Conservation (phyloP, 2,797 vertebrate species). For the Apodemus agrarius region DNA sequence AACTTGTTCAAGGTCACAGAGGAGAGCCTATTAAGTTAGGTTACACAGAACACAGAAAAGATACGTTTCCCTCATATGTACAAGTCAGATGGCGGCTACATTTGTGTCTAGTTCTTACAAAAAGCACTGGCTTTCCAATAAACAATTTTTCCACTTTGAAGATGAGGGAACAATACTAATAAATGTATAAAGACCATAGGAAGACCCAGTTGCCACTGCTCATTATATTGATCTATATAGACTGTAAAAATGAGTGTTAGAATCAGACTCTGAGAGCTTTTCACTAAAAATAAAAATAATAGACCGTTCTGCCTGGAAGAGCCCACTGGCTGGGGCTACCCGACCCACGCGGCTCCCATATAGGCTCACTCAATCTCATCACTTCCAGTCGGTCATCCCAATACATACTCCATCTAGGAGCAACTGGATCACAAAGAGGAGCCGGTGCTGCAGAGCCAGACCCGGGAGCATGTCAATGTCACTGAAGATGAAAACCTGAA, state of each 20-base stretch:
- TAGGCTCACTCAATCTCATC: background rate
- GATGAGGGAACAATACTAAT: background rate
- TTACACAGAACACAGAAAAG: background rate
- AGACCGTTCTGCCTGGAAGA: background rate
- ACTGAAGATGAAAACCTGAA: background rate
- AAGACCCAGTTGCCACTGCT: background rate
- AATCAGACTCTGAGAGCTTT: background rate
- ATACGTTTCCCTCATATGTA: background rate
- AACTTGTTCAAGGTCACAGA: constrained; percentile 30
- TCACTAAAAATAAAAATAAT: constrained; percentile 33
- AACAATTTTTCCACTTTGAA: constrained; percentile 6
- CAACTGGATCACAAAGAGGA: background rate
- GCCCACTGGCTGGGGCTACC: background rate
- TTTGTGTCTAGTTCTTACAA: constrained; percentile 32
- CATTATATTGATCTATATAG: background rate
- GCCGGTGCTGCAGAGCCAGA: background rate
- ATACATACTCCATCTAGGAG: background rate
- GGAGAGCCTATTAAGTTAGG: constrained; percentile 6
- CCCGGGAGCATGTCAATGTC: background rate
- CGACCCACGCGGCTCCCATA: background rate
- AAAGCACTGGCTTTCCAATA: constrained; percentile 11
- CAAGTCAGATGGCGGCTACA: background rate
- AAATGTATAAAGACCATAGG: constrained; percentile 45
- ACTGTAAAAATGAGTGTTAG: constrained; percentile 26
- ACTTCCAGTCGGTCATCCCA: background rate